Conservation (phyloP, 2,888 invertebrate species). For the Helleia helle region DNA sequence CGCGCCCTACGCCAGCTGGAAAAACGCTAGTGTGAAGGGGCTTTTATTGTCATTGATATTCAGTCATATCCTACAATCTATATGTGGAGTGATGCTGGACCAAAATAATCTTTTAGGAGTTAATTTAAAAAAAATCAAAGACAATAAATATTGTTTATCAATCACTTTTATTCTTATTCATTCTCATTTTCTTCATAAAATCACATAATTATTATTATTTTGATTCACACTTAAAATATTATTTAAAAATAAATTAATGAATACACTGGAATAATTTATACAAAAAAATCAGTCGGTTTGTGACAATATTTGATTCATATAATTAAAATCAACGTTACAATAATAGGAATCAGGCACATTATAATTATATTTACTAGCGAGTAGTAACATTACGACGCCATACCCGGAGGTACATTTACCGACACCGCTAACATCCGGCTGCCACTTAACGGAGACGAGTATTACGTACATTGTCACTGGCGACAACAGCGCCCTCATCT, state of each 20-base stretch:
- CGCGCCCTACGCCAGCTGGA: too few species aligned
- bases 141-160: slow-evolving; percentile 31
- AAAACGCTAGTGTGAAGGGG: too few species aligned
- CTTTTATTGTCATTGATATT: too few species aligned
- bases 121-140: slow-evolving; percentile 7
- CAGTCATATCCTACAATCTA: too few species aligned
- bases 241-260: slow-evolving; percentile 69
- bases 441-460: not conserved
- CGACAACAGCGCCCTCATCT: too few species aligned
- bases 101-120: too few species aligned
- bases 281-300: slow-evolving; percentile 63
- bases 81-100: too few species aligned
- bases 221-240: slow-evolving; percentile 68
- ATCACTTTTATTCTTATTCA: slow-evolving; percentile 65
- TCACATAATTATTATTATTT: slow-evolving; percentile 71
- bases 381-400: slow-evolving; percentile 26
- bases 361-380: slow-evolving; percentile 54
- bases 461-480: too few species aligned
- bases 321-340: slow-evolving; percentile 66
- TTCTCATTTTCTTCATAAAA: slow-evolving; percentile 67
- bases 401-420: slow-evolving; percentile 29
- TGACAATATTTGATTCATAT: slow-evolving; percentile 67
- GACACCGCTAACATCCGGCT: slow-evolving; percentile 23
- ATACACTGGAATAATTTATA: slow-evolving; percentile 71
- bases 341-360: slow-evolving; percentile 73